Evolutionary conservation across 2,888 invertebrate species (phyloP), one percentile per base, ranked within the genome.

Genomic region (Drosophila niveifrons): DNA sequence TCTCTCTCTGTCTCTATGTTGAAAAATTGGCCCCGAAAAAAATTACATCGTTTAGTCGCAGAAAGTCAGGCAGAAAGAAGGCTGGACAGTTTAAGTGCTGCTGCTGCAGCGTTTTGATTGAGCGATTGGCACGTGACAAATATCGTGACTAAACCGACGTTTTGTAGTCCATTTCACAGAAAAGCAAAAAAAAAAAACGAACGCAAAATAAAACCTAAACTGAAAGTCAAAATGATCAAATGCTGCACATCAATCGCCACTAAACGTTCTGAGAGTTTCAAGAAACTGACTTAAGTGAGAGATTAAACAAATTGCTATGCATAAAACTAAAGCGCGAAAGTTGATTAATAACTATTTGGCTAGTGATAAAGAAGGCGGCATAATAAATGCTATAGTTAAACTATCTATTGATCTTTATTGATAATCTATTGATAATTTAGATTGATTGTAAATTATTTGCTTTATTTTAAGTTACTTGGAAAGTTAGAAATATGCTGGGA

Each of bases 101-200:
- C 28, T 6, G 28, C 2, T 31, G 31, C 52, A 46, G 43, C 62
- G 31, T 36, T 67, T 64, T 68, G 72, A 67, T 72, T 56, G 76
- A 72, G 76, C 75, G 76, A 76, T 76, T 61, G 72, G 46, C 76
- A 72, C 76, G 76, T 76, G 76, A 76, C 76, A 76, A 76, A 76
- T 76, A 50, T 76, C 77, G 66, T 69, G 63, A 68, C 76, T 76
- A 76, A 76, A 68, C 62, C 62, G 68, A 72, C 68, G 68, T 56
- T 63, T 76, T 46, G 36, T 66, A 59, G 68, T 56, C 68, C 58
- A 15, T 36, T 36, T 55, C 28, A 34, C 10, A 13, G 51, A 8
- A 43, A 10, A 13, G n/a, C 6, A 23, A 23, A 23, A 17, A 2
- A 23, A 23, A 23, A 17, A 2, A 23, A 23, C 4, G 23, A 23